Evolutionary conservation across 2,888 invertebrate species (phyloP).

Genomic region (Meiosimyza decipiens): DNA sequence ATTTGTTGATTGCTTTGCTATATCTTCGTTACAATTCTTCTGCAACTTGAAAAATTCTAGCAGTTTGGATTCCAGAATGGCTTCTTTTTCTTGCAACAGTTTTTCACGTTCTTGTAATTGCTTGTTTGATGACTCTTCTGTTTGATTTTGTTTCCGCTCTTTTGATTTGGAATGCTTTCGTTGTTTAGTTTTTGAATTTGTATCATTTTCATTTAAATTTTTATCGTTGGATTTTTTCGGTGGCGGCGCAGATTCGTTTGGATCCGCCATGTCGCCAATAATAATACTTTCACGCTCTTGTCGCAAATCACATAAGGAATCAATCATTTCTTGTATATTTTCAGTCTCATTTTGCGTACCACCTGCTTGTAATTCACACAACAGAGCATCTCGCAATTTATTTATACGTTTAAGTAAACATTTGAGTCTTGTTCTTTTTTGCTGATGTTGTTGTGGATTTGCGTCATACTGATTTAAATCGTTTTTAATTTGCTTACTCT

Average conservation of each 20-base stretch:
- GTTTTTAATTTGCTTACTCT: conserved; percentile 57
- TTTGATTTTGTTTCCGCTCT: conserved; percentile 22
- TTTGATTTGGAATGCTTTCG: not conserved
- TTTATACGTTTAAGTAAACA: conserved; percentile 58
- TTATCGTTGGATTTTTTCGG: too few relatives aligned
- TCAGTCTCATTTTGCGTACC: conserved; percentile 36
- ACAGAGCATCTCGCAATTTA: conserved; percentile 53
- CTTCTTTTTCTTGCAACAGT: conserved; percentile 58
- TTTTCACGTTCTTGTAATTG: conserved; percentile 49
- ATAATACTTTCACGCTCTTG: conserved; percentile 57
- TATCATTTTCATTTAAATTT: too few relatives aligned
- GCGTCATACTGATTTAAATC: conserved; percentile 54
- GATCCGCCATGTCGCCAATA: conserved; percentile 33
- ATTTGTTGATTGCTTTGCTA: not conserved
- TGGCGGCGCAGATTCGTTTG: not conserved
- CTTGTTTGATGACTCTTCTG: conserved; percentile 33
- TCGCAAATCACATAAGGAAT: conserved; percentile 52
- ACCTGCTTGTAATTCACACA: conserved; percentile 52
- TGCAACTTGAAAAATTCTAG: conserved; percentile 51
- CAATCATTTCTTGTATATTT: conserved; percentile 52
- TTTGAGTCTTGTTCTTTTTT: conserved; percentile 53
- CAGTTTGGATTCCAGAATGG: conserved; percentile 49
- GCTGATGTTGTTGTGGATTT: conserved; percentile 39
- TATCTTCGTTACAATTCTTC: conserved; percentile 32
- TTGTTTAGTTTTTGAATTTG: not conserved